Conservation (phyloP, 92 coral and sea anemone species). For the Blastomussa wellsi region DNA sequence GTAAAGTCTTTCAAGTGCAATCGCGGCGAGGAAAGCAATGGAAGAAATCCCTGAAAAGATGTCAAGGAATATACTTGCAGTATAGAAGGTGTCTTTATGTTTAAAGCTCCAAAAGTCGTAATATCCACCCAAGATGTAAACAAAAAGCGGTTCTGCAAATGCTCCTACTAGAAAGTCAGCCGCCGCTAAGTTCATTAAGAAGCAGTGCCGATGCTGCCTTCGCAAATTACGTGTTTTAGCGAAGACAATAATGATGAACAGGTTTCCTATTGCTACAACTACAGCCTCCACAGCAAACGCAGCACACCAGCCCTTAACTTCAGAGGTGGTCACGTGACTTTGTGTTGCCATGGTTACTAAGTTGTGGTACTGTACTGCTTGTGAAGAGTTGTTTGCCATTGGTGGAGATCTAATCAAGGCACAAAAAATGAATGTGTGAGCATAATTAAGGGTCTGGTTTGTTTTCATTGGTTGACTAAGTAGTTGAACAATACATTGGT, state of each 20-base stretch:
- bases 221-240: conserved; percentile 18
- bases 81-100: neutral
- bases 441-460: no score
- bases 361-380: neutral
- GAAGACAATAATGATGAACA: conserved; percentile 34
- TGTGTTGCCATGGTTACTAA: neutral
- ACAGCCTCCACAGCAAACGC: conserved; percentile 31
- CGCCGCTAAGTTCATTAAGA: conserved; percentile 33
- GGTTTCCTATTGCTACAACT: conserved; percentile 32
- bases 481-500: no score
- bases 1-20: conserved; percentile 37
- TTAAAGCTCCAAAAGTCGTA: conserved; percentile 26
- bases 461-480: no score
- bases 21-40: conserved; percentile 33
- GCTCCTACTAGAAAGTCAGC: conserved; percentile 35
- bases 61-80: conserved; percentile 29
- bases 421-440: no score
- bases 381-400: conserved; percentile 11
- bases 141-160: conserved; percentile 41
- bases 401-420: neutral
- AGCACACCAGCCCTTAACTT: conserved; percentile 28
- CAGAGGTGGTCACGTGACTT: conserved; percentile 7
- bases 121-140: conserved; percentile 32
- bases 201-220: conserved; percentile 12
- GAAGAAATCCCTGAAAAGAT: conserved; percentile 44